A percentile compares a stretch with the other conserved stretches of the same genome.
Evolutionary conservation across 1,140 invertebrate genomes (phyloP).

Genomic region (Caenorhabditis inopinata): DNA sequence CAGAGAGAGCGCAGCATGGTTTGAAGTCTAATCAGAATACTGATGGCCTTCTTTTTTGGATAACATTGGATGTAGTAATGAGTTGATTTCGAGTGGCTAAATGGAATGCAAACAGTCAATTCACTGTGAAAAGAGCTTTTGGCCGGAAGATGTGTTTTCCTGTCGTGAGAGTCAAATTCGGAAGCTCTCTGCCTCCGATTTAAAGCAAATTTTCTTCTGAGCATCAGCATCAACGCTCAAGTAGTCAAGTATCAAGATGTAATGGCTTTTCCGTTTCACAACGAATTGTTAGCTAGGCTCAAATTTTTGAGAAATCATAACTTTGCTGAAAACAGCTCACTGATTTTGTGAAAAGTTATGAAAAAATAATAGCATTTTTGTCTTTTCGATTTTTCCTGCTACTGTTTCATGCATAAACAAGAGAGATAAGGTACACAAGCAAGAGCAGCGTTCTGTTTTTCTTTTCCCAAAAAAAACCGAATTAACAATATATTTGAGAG

Average conservation of each 20-base stretch:
- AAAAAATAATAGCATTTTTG: too few species aligned
- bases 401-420: too few species aligned
- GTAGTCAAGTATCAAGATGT: slow-evolving; percentile 25
- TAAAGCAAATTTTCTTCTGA: neutral
- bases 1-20: too few species aligned
- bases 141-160: slow-evolving; percentile 28
- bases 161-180: slow-evolving; percentile 20
- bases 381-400: too few species aligned
- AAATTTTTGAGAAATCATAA: neutral
- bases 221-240: slow-evolving; percentile 12
- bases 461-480: too few species aligned
- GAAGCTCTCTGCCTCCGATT: neutral
- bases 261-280: neutral
- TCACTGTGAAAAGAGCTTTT: neutral
- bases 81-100: neutral
- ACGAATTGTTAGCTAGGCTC: neutral
- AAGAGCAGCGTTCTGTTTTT: too few species aligned
- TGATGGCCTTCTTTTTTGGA: too few species aligned
- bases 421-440: too few species aligned
- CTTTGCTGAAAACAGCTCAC: too few species aligned
- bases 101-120: neutral
- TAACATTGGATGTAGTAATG: slow-evolving; percentile 11
- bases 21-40: too few species aligned
- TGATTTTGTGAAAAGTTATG: too few species aligned
- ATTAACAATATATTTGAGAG: too few species aligned